Percentiles rank a stretch among this genome's conserved stretches.
Conservation (phyloP, 2,113 vertebrate species). For the Phylloscopus trochiloides region DNA sequence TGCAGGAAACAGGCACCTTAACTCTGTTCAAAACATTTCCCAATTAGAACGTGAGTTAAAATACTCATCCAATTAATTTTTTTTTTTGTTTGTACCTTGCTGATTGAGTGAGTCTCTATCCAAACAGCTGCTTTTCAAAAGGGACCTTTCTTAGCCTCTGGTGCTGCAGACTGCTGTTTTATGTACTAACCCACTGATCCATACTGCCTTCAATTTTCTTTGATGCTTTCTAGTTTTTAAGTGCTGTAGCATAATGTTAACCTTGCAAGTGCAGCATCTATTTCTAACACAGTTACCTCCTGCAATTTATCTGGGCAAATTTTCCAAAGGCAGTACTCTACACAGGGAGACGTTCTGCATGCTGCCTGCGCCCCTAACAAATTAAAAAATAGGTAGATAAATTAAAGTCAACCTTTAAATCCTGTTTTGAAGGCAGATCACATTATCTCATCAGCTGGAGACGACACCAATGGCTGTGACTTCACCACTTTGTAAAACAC, state of each 20-base stretch:
- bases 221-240: not conserved
- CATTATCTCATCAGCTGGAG: not conserved
- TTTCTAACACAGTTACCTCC: not conserved
- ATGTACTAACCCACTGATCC: not conserved
- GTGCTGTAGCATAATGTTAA: not conserved
- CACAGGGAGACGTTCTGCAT: fast-evolving
- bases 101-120: not conserved
- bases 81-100: not conserved
- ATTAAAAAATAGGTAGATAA: not conserved
- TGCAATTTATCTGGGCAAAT: not conserved
- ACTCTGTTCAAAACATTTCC: not conserved
- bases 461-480: not conserved
- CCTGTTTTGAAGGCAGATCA: not conserved
- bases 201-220: slow-evolving; percentile 5
- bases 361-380: not conserved
- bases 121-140: not conserved
- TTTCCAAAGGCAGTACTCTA: not conserved
- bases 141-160: not conserved
- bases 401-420: not conserved
- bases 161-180: not conserved
- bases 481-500: not conserved
- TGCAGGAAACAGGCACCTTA: not conserved
- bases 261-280: not conserved
- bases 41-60: not conserved
- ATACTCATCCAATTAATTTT: not conserved